phyloP scores from a whole-genome alignment of 2,797 vertebrate genomes.

The Lepus townsendii region DNA sequence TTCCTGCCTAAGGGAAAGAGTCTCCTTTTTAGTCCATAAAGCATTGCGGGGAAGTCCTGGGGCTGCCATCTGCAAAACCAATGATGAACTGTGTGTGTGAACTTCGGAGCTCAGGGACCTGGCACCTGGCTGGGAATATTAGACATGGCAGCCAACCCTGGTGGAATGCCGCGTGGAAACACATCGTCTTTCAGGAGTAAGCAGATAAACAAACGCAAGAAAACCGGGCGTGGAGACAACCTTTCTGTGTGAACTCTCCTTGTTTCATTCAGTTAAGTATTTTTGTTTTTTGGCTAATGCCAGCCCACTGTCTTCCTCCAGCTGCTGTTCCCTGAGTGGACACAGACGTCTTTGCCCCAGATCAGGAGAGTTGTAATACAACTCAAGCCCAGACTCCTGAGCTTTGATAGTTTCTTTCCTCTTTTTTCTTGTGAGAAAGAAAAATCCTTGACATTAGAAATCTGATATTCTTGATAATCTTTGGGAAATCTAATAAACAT shows the following conservation, averaged over 20 bases:
- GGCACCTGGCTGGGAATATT: background rate
- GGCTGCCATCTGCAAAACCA: background rate
- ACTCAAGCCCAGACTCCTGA: background rate
- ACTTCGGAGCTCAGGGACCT: background rate
- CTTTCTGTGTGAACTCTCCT: background rate
- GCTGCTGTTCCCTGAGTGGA: background rate
- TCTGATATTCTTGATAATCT: background rate
- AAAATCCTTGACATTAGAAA: background rate
- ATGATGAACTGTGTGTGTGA: background rate
- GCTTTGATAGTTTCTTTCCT: background rate
- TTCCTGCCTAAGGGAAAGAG: background rate
- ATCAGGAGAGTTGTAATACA: background rate
- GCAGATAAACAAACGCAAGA: background rate
- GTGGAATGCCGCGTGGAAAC: background rate
- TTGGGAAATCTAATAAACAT: background rate
- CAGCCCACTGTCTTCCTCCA: background rate
- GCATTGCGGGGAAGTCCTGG: background rate
- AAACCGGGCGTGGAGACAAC: background rate
- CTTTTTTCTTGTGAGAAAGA: background rate
- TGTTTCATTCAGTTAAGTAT: background rate
- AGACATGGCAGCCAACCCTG: background rate
- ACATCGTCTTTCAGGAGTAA: background rate
- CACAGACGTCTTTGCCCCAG: rapidly evolving
- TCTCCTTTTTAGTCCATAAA: background rate
- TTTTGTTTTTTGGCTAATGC: background rate